Conservation (phyloP, 1,140 invertebrate species). For the Sarcophaga bullata region DNA sequence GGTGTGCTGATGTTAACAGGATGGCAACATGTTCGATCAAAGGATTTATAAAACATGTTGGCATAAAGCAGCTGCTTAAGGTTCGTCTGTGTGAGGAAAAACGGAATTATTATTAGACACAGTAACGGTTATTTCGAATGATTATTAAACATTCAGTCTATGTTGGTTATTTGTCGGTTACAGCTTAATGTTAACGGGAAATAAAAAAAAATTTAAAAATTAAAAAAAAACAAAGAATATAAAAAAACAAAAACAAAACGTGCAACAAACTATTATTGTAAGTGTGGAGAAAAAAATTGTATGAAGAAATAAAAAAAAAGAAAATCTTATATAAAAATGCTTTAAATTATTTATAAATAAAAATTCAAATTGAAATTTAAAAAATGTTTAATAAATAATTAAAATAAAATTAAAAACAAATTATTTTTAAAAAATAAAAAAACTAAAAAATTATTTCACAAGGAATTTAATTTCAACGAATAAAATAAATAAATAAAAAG, state of each 20-base stretch:
- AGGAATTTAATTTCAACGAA: no score
- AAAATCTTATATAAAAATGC: background rate
- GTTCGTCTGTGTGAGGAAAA: background rate
- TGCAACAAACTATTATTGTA: background rate
- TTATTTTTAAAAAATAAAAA: no score
- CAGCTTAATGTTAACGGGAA: background rate
- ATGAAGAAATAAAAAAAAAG: background rate
- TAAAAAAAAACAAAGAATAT: background rate
- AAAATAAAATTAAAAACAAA: no score
- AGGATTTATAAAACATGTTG: no score
- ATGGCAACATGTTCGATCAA: no score
- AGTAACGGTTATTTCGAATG: background rate
- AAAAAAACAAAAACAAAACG: background rate
- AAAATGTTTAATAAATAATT: background rate
- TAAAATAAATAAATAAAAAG: no score
- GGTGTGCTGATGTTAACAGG: background rate
- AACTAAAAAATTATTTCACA: no score
- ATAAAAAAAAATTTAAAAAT: background rate
- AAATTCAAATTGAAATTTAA: background rate
- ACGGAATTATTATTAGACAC: background rate
- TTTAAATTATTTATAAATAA: background rate
- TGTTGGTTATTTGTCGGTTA: slow-evolving; percentile 1
- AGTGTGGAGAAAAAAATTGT: background rate
- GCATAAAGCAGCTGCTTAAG: background rate
- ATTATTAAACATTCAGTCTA: background rate